Percentiles rank a stretch among this genome's conserved stretches.
These are phyloP conservation scores for Cheilosia urbana DNA, from an alignment of 2,888 invertebrate species.

Conservation along the genomic window DNA sequence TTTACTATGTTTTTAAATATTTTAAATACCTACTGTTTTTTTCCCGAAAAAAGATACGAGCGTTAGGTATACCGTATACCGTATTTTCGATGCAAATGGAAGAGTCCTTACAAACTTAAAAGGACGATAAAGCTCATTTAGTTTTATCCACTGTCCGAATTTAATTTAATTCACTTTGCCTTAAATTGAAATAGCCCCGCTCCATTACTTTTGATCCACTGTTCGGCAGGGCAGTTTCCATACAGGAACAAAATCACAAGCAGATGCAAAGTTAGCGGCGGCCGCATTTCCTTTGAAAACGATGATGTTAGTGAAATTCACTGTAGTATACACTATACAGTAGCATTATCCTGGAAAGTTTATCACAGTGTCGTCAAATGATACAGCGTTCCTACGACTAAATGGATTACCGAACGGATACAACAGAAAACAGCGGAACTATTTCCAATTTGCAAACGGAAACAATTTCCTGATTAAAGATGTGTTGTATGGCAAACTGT, in stretches of 20 bases:
- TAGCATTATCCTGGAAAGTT: conserved; percentile 45
- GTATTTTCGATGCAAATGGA: no score
- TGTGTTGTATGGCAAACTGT: conserved; percentile 74
- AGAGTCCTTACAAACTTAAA: no score
- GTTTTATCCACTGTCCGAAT: no score
- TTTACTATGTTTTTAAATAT: no score
- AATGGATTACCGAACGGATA: conserved; percentile 75
- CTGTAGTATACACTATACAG: conserved; percentile 14
- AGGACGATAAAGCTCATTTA: no score
- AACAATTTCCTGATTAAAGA: conserved; percentile 82
- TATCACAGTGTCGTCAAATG: conserved; percentile 56
- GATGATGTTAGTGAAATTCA: conserved; percentile 66
- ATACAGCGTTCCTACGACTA: conserved; percentile 51
- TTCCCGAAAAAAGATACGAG: no score
- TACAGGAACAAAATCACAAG: conserved; percentile 36
- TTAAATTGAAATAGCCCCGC: not conserved
- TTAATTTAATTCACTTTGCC: no score
- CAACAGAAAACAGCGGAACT: conserved; percentile 75
- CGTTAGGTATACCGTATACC: no score
- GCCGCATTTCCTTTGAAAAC: conserved; percentile 70
- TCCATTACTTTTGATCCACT: conserved; percentile 11
- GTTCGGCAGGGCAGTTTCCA: not conserved
- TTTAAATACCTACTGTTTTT: no score
- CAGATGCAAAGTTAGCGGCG: conserved; percentile 61
- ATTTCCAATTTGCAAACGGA: conserved; percentile 82